phyloP scores from a whole-genome alignment of 2,113 vertebrate genomes.

The Forbesichthys papilliferus region DNA sequence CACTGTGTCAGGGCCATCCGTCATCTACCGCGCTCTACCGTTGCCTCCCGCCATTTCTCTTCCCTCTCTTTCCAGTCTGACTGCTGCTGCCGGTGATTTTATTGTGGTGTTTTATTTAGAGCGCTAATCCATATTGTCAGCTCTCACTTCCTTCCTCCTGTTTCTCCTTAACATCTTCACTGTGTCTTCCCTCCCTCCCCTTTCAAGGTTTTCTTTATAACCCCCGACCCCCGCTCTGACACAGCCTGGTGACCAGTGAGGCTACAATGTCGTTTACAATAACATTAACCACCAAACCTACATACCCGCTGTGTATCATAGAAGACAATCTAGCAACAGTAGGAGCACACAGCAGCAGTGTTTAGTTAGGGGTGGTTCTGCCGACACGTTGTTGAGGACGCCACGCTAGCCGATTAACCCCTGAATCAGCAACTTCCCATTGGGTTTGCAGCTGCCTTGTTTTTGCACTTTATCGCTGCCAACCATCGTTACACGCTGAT shows the following conservation, averaged over 20 bases:
- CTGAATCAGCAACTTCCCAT: conserved; percentile 52
- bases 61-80: not conserved
- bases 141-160: conserved; percentile 14
- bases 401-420: not conserved
- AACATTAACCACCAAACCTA: too few relatives aligned
- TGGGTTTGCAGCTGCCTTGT: conserved; percentile 38
- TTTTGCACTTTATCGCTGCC: conserved; percentile 46
- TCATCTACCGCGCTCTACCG: conserved; percentile 34
- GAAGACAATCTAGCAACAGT: not conserved
- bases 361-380: not conserved
- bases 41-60: conserved; percentile 34
- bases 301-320: too few relatives aligned
- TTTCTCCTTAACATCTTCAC: not conserved
- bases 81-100: not conserved
- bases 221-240: conserved; percentile 18
- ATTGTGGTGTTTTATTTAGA: conserved; percentile 13
- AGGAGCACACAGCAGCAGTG: not conserved
- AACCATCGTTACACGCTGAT: conserved; percentile 41
- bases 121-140: not conserved
- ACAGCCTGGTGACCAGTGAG: too few relatives aligned
- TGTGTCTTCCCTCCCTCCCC: conserved; percentile 1
- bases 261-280: too few relatives aligned
- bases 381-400: not conserved
- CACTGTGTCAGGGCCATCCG: conserved; percentile 56
- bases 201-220: not conserved